phyloP scores from a whole-genome alignment of 2,113 vertebrate genomes.

The Buteo buteo region DNA sequence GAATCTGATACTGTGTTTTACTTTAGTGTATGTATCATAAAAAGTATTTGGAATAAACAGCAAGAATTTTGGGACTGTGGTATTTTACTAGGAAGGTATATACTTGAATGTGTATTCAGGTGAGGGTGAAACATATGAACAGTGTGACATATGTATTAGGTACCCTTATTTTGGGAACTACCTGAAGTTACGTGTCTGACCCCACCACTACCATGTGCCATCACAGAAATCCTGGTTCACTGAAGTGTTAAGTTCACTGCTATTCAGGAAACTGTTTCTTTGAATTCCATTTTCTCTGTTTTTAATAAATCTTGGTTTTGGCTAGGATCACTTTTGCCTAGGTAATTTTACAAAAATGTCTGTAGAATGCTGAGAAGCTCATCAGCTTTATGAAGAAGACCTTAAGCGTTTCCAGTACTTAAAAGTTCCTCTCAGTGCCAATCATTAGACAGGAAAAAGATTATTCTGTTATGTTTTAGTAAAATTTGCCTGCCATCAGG shows the following conservation, averaged over 20 bases:
- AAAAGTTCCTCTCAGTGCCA: background rate
- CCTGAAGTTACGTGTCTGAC: background rate
- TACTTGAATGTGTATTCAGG: background rate
- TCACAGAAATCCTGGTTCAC: background rate
- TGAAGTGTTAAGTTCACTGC: constrained; percentile 25
- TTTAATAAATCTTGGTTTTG: constrained; percentile 56
- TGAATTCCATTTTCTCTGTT: constrained; percentile 36
- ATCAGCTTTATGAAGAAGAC: constrained; percentile 18
- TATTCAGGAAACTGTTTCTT: constrained; percentile 34
- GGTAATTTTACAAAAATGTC: constrained; percentile 50
- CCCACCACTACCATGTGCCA: background rate
- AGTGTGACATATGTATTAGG: background rate
- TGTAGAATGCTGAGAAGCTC: constrained; percentile 12
- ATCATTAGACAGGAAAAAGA: background rate
- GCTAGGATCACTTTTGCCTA: background rate
- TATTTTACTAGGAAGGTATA: background rate
- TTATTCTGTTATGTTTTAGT: background rate
- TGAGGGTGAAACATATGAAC: background rate
- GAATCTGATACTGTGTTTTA: background rate
- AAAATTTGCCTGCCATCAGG: background rate
- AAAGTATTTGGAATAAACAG: background rate
- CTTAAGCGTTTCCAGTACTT: constrained; percentile 31
- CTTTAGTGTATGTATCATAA: background rate
- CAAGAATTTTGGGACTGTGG: background rate
- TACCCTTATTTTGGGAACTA: background rate